These are phyloP conservation scores for Acanthopagrus latus DNA, from an alignment of 2,797 vertebrate species.

Conservation along the genomic window DNA sequence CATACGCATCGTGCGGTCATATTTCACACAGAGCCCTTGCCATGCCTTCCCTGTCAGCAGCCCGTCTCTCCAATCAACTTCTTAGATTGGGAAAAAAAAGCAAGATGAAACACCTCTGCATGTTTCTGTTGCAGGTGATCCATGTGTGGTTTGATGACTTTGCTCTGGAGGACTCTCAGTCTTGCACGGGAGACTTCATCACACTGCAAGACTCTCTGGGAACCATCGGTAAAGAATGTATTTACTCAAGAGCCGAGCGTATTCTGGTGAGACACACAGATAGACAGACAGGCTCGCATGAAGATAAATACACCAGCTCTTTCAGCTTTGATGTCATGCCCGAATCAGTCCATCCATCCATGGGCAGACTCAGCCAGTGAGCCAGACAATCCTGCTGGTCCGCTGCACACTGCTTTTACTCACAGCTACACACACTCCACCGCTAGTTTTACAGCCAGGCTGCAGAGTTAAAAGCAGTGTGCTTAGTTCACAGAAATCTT, in stretches of 20 bases:
- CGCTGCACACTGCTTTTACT: constrained; percentile 50
- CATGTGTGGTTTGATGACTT: constrained; percentile 87
- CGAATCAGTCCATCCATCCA: constrained; percentile 53
- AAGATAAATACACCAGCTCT: neutral
- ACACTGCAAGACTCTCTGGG: constrained; percentile 82
- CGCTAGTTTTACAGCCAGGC: constrained; percentile 6
- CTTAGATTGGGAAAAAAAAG: constrained; percentile 15
- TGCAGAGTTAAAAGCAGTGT: constrained; percentile 13
- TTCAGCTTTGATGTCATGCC: constrained; percentile 63
- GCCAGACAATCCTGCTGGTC: constrained; percentile 41
- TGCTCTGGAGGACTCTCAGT: constrained; percentile 78
- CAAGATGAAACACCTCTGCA: constrained; percentile 42
- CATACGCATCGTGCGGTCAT: neutral
- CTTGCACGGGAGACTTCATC: constrained; percentile 81
- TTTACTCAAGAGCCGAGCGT: no score
- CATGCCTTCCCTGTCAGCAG: constrained; percentile 1
- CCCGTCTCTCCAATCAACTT: neutral
- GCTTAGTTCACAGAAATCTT: neutral
- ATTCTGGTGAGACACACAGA: neutral
- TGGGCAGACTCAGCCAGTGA: constrained; percentile 33
- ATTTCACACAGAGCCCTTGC: constrained; percentile 6
- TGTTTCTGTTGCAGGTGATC: constrained; percentile 81
- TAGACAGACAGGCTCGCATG: neutral
- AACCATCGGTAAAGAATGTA: constrained; percentile 72
- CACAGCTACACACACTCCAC: constrained; percentile 22